Base-by-base conservation (phyloP, 2,888 invertebrate genomes). In the Dysmachus trigonus region DNA sequence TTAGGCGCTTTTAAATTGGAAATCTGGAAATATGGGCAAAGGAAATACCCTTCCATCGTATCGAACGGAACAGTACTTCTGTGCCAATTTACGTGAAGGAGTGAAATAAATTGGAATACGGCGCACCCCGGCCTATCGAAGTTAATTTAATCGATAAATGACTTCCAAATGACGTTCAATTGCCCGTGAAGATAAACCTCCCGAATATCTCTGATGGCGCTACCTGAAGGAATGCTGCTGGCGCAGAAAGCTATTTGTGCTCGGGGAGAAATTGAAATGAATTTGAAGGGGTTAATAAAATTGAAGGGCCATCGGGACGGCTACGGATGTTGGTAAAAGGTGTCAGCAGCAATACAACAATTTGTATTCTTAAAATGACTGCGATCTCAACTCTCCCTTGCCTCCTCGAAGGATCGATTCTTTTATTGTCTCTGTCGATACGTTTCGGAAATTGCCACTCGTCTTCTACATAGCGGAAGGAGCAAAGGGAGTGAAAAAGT, bases 81-180 rank as follows among this genome's bases (percentile, higher is more conserved):
- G 62, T 35, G 33, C 27, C 62, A 62, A 82, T 82, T 82, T 62
- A 82, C 81, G 41, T 82, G 62, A 82, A 82, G 41, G 81, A 82
- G 81, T 82, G 62, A 62, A 82, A 82, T 82, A 82, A 82, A 82
- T 82, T 82, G 81, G 81, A 82, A 18, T 33, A 53, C 18, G 22
- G 22, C 31, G 62, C 62, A 22, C 27, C 35, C 62, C 62, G 33
- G 81, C 81, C 79, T 87, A 87, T 86, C 81, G 86, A 85, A 87
- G 86, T 86, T 87, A 87, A 87, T 87, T 87, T 87, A 87, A 87
- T 86, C 86, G 87, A 72, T 84, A 87, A 87, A 86, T 86, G 86
- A 86, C 85, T 87, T 86, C 86, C 86, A 86, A 87, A 87, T 84
- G 87, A 87, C 86, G 86, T 86, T 84, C 87, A 87, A 87, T 87